phyloP scores from a whole-genome alignment of 2,797 vertebrate genomes.

The Babyrousa celebensis region DNA sequence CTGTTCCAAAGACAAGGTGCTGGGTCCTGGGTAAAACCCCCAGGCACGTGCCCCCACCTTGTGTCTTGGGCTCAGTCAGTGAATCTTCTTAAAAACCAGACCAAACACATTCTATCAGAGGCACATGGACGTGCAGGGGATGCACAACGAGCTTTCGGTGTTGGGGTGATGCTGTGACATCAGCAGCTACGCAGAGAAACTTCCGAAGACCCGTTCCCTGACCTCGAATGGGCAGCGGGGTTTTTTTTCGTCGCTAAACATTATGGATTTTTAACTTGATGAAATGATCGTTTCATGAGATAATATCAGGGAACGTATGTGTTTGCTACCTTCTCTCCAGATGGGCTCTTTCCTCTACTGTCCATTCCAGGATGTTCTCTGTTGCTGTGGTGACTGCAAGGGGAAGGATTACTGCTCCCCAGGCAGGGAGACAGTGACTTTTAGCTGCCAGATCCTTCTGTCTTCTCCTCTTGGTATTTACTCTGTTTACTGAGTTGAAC shows the following conservation, averaged over 20 bases:
- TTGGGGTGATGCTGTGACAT: fast-evolving
- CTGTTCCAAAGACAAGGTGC: neutral
- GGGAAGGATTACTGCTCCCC: neutral
- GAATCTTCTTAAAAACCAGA: neutral
- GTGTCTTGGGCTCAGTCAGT: too few species aligned
- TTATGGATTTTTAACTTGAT: neutral
- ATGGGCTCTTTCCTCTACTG: neutral
- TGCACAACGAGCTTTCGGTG: fast-evolving
- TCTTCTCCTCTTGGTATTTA: neutral
- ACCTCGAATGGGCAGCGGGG: neutral
- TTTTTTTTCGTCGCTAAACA: neutral
- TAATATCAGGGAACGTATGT: neutral
- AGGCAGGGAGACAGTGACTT: neutral
- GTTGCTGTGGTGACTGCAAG: neutral
- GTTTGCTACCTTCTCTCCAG: neutral
- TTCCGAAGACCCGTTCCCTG: neutral
- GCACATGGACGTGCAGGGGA: fast-evolving
- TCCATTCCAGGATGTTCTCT: neutral
- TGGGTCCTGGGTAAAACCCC: neutral
- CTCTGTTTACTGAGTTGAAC: neutral
- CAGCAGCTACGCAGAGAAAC: fast-evolving
- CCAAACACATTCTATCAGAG: neutral
- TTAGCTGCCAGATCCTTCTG: neutral
- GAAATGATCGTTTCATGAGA: neutral
- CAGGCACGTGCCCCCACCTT: neutral